A percentile compares a stretch with the other conserved stretches of the same genome.
Evolutionary conservation across 2,888 invertebrate species (phyloP).

Genomic region (Lithophane ornitopus): DNA sequence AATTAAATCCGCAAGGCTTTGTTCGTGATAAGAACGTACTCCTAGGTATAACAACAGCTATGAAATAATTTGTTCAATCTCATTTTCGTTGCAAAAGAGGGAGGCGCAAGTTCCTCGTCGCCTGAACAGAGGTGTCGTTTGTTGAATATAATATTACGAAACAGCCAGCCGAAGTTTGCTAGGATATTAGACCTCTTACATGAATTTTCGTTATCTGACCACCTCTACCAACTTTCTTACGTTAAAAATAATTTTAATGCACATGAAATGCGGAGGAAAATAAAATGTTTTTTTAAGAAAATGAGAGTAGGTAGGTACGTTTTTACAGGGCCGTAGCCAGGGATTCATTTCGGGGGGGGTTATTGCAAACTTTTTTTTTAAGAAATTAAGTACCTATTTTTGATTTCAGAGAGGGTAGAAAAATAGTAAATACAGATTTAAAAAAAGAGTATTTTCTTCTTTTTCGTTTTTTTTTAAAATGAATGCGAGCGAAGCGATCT

Average conservation of each 20-base stretch:
- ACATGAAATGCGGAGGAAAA: background rate
- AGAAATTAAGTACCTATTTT: too few species aligned
- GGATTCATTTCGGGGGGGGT: too few species aligned
- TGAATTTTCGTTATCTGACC: slow-evolving; percentile 36
- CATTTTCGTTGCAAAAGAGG: slow-evolving; percentile 46
- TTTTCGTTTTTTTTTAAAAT: too few species aligned
- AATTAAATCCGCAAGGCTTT: slow-evolving; percentile 41
- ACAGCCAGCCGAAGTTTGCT: slow-evolving; percentile 24
- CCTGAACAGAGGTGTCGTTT: slow-evolving; percentile 56
- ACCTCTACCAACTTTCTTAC: slow-evolving; percentile 13
- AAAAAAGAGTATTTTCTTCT: too few species aligned
- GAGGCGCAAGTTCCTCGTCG: slow-evolving; percentile 15
- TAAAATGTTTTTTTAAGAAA: background rate
- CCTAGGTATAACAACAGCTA: slow-evolving; percentile 42
- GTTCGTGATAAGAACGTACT: slow-evolving; percentile 35
- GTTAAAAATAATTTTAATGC: slow-evolving; percentile 7
- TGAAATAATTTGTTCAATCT: slow-evolving; percentile 51
- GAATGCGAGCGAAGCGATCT: too few species aligned
- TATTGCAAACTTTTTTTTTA: too few species aligned
- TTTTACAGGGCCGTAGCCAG: too few species aligned
- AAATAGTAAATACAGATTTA: too few species aligned
- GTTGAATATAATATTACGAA: slow-evolving; percentile 56
- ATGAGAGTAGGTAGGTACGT: background rate
- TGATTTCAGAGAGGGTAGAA: too few species aligned
- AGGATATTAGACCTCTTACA: slow-evolving; percentile 15